Evolutionary conservation across 2,888 invertebrate species (phyloP), one percentile per base, ranked within the genome.

Genomic region (Euzophera pinguis): DNA sequence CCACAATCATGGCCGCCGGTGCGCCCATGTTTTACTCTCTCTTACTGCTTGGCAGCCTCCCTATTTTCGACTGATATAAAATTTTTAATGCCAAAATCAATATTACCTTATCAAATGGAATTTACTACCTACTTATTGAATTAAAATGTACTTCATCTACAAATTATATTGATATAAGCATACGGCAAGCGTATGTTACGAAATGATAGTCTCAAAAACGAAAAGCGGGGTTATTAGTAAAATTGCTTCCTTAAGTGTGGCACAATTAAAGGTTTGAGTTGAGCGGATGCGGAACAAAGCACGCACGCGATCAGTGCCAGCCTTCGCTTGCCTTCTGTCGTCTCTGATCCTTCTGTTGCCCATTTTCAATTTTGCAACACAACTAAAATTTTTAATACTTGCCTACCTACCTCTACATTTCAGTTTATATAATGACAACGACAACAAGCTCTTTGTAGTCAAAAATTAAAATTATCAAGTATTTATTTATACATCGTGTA

Each of bases 281-380:
- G 65, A 72, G 70, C 79, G 79, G 81, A 79, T 82, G 80, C 81
- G 83, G 81, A 82, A 87, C 81, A 81, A 81, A 78, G 77, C 72
- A 57, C 68, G 80, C 88, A 88, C 88, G 89, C 88, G 85, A 88
- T 84, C 54, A 75, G 61, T 60, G 53, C 58, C 61, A 58, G 57
- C 61, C 63, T 67, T 59, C 87, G 87, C 80, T 68, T 81, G 60
- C 87, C 88, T 80, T 79, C 77, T 88, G 87, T 78, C 78, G 78
- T 49, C 57, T 22, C 22, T 22, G 22, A 57, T 63, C 57, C 56
- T 63, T 57, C 61, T 53, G 55, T 57, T 53, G n/a, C 6, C 47
- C 51, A 43, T 14, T 39, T 53, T 22, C 42, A 53, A 50, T 45
- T 22, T 50, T 49, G 16, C 39, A 16, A 16, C 16, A 32, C 45